Conservation (phyloP, 2,888 invertebrate species). For the Eurois occulta region DNA sequence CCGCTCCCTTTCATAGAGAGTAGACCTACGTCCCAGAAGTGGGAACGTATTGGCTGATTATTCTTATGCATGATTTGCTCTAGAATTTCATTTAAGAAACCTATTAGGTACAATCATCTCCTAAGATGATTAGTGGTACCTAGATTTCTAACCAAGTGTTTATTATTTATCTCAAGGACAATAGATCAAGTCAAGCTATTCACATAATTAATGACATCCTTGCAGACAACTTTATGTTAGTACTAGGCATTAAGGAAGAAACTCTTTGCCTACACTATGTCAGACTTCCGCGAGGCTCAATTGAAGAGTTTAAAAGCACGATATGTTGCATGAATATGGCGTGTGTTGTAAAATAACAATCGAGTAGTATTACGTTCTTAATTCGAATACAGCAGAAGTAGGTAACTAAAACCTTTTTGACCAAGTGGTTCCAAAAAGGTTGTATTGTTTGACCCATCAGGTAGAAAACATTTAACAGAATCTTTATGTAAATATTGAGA, state of each 20-base stretch:
- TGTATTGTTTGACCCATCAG: neutral
- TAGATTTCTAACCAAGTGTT: slow-evolving; percentile 3
- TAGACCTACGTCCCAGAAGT: neutral
- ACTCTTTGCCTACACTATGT: slow-evolving; percentile 27
- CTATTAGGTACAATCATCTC: neutral
- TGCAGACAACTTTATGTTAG: slow-evolving; percentile 41
- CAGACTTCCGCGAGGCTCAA: slow-evolving; percentile 28
- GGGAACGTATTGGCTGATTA: no score
- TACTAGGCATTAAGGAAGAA: slow-evolving; percentile 32
- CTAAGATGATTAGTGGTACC: neutral
- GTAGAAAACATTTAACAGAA: neutral
- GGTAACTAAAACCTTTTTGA: neutral
- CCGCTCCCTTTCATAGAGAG: neutral
- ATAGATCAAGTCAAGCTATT: slow-evolving; percentile 49
- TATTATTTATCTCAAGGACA: slow-evolving; percentile 38
- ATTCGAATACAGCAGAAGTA: neutral
- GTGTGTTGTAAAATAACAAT: neutral
- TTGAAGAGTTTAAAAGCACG: neutral
- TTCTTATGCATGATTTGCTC: neutral
- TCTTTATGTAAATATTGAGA: neutral
- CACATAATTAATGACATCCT: slow-evolving; percentile 59
- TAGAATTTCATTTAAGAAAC: neutral
- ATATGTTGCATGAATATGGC: neutral
- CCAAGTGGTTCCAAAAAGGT: neutral
- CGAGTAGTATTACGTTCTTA: neutral